Evolutionary conservation across 2,113 vertebrate genomes (phyloP).

Genomic region (Camelus bactrianus): DNA sequence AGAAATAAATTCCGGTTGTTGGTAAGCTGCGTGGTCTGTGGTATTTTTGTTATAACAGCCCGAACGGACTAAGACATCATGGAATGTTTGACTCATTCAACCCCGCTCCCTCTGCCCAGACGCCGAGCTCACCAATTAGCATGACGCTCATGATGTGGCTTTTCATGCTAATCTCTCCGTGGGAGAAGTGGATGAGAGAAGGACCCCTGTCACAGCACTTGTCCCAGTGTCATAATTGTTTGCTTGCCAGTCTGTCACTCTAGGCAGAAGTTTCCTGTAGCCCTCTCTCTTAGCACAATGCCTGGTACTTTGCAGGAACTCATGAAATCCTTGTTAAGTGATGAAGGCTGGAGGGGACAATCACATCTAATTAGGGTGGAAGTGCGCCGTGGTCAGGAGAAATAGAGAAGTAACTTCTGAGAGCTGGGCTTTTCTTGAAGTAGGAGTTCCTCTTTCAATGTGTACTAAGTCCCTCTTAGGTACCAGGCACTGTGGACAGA

Average conservation of each 20-base stretch:
- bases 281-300: neutral
- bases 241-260: neutral
- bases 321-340: neutral
- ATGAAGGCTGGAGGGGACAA: neutral
- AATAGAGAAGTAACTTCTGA: neutral
- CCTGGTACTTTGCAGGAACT: neutral
- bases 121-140: neutral
- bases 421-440: neutral
- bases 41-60: neutral
- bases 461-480: neutral
- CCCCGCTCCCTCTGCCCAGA: neutral
- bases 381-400: neutral
- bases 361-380: neutral
- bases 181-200: neutral
- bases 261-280: neutral
- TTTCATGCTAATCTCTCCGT: neutral
- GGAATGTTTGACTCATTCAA: neutral
- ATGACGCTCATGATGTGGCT: neutral
- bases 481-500: neutral
- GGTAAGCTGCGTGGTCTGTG: neutral
- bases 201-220: neutral
- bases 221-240: neutral
- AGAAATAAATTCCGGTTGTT: neutral
- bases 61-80: neutral
- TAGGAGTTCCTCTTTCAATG: neutral